Evolutionary conservation across 2,888 invertebrate genomes (phyloP), one percentile per base, ranked within the genome.

Genomic region (Alcis repandata): DNA sequence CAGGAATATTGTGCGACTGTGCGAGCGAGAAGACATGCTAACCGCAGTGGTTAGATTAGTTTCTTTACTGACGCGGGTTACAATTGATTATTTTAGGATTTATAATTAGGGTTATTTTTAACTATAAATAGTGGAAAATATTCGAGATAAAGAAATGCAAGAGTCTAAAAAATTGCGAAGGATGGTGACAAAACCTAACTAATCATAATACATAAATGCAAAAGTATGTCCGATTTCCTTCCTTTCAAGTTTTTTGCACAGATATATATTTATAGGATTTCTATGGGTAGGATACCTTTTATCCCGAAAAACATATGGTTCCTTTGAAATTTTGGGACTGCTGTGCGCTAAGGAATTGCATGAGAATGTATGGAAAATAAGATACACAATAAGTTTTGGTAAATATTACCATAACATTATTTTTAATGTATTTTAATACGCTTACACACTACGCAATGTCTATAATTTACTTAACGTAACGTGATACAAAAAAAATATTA

Each of bases 371-470:
- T n/a, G 53, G 54, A 63, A 43, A 68, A 27, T 27, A 59, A 67
- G 63, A 49, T 10, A 32, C 19, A 2, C 3, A 22, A 56, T 33
- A 19, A 51, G 41, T 49, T 57, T 63, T 58, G 70, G 67, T 71
- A 70, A 74, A 75, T 65, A 72, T 74, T 74, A 76, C 69, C 64
- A 49, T 63, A 70, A 73, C 38, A 59, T 72, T 60, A 36, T 63
- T 64, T 64, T 64, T 70, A 48, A 46, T 46, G 27, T 27, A 46
- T 66, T 75, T 68, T 71, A 59, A 69, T 77, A 77, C 71, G 67
- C 82, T 85, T 86, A 87, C 63, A 76, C 15, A 78, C 81, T 85
- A 87, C 17, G 68, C 74, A 82, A 85, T 80, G 80, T 71, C 70
- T 77, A 76, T 76, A 70, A 74, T 74, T 66, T 66, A 72, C 70